A percentile compares a stretch with the other conserved stretches of the same genome.
phyloP scores from a whole-genome alignment of 2,888 invertebrate genomes.

The Agrenia bidenticulata region DNA sequence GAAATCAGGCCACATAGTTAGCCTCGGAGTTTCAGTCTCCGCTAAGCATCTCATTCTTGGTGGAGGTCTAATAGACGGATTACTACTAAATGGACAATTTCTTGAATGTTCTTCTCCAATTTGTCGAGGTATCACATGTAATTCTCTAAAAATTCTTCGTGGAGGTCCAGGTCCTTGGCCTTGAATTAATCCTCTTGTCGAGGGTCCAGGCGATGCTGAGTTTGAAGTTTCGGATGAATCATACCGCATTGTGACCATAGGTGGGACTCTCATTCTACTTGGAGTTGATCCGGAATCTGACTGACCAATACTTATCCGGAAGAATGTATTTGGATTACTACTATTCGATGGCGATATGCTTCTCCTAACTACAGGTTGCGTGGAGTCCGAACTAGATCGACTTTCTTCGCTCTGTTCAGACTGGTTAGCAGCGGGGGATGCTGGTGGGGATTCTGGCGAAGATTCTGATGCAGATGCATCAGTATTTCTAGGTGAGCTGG shows the following conservation, averaged over 20 bases:
- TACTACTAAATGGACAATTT: conserved; percentile 45
- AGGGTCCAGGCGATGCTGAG: conserved; percentile 13
- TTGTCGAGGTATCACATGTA: conserved; percentile 38
- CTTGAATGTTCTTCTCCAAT: conserved; percentile 31
- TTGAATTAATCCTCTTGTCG: conserved; percentile 4
- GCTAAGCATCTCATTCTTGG: conserved; percentile 48
- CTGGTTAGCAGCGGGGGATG: conserved; percentile 21
- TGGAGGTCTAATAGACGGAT: conserved; percentile 32
- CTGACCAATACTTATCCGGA: background rate
- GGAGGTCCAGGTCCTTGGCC: conserved; percentile 29
- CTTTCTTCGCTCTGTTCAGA: too few relatives aligned
- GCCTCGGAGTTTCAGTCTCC: conserved; percentile 42
- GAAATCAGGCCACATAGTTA: conserved; percentile 45
- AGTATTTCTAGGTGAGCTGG: background rate
- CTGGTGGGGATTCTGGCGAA: conserved; percentile 19
- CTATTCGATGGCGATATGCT: too few relatives aligned
- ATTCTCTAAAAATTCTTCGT: conserved; percentile 42
- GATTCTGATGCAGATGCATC: conserved; percentile 8
- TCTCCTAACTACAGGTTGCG: too few relatives aligned
- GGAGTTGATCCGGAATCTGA: background rate
- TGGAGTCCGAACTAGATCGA: too few relatives aligned
- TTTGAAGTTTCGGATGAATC: conserved; percentile 36
- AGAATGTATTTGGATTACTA: too few relatives aligned
- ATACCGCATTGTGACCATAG: conserved; percentile 48
- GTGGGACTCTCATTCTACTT: conserved; percentile 3